Base-by-base conservation (phyloP, 2,797 vertebrate species). In the Gambusia yucatana region DNA sequence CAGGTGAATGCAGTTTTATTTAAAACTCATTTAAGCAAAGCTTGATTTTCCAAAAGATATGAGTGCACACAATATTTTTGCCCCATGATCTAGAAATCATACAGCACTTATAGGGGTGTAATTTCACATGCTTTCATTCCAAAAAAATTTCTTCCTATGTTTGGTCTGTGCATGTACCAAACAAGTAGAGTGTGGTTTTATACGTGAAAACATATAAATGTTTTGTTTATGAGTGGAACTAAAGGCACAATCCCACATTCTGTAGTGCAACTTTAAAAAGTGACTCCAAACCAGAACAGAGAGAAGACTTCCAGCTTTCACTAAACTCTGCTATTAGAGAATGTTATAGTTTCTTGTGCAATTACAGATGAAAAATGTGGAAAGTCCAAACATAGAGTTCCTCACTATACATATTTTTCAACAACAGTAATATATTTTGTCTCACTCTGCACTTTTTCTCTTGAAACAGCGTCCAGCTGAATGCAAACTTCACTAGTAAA, bases 1-100 rank as follows among this genome's bases (percentile, higher is more conserved):
- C 41, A 44, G 22, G 25, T 13, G 39, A 22, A 44, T n/a, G 65
- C 25, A 43, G 22, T 70, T 70, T 44, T 43, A 69, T 69, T 70
- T n/a, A 70, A 70, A 70, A 43, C 25, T 70, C 11, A 70, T 44
- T 70, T 70, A 44, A 69, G 25, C 25, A 44, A 44, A 70, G 67
- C 28, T n/a, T n/a, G 22, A 41, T 67, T 9, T 10, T 41, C 36
- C 25, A 41, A 67, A 67, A 67, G 36, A 20, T 41, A 22, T 11
- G 6, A 50, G 17, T 6, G 3, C 17, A 10, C 63, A 39, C 63
- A 25, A 22, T 39, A 17, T 3, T 65, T 61, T 65, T 65, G 33
- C 17, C 16, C 61, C 6, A 39, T 39, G 20, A 22, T 22, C 17
- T 22, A 65, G 30, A 39, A 22, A 4, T 22, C 3, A 3, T 65